Evolutionary conservation across 2,797 vertebrate genomes (phyloP).

Genomic region (Gambusia yucatana): DNA sequence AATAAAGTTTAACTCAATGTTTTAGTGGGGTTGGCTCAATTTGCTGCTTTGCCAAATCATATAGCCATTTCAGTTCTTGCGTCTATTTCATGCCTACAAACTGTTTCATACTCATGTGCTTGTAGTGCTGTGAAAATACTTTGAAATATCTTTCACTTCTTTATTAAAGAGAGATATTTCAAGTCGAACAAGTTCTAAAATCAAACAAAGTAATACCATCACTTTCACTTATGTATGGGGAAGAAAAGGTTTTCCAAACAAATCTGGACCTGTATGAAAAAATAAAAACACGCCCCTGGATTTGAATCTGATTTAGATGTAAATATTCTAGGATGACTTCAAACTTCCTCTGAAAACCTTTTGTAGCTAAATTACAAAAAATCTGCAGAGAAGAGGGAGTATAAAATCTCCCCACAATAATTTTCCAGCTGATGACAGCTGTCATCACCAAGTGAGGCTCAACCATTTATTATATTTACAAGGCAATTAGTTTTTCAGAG

Average conservation of each 20-base stretch:
- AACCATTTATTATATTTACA: background rate
- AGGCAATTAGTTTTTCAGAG: background rate
- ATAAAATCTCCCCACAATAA: background rate
- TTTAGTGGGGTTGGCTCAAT: background rate
- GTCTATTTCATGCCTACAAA: background rate
- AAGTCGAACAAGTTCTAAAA: background rate
- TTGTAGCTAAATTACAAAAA: background rate
- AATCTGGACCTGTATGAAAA: background rate
- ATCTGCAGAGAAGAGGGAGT: background rate
- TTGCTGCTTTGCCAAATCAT: background rate
- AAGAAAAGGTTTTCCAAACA: background rate
- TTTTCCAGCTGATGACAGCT: background rate
- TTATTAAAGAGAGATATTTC: background rate
- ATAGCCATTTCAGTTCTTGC: background rate
- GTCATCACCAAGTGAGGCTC: background rate
- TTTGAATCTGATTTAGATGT: background rate
- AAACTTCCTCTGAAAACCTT: background rate
- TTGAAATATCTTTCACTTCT: background rate
- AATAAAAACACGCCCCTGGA: background rate
- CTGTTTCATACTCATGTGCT: background rate
- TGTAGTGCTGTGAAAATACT: background rate
- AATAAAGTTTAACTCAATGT: background rate
- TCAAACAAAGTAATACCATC: background rate
- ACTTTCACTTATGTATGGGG: background rate
- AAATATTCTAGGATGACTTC: background rate